A percentile compares a stretch with the other conserved stretches of the same genome.
Evolutionary conservation across 2,113 vertebrate genomes (phyloP).

Genomic region (Calyptomena viridis): DNA sequence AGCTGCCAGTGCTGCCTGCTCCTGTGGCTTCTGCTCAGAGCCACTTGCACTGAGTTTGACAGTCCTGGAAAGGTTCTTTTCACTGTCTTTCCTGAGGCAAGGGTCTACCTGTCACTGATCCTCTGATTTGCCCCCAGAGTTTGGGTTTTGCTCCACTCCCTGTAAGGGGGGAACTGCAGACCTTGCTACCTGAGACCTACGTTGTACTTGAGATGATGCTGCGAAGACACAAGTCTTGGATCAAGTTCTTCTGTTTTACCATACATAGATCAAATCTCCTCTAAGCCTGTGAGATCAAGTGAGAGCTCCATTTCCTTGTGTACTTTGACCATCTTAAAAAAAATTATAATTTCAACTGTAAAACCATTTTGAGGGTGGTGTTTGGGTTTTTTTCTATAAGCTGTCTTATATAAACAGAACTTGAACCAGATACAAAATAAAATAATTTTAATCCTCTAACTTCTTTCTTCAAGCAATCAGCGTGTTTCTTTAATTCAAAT

Average conservation of each 20-base stretch:
- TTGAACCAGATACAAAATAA: not conserved
- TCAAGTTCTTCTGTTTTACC: not conserved
- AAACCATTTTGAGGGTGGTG: not conserved
- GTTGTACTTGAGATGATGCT: not conserved
- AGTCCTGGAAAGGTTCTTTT: not conserved
- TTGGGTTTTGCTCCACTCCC: not conserved
- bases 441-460: not conserved
- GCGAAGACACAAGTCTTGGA: not conserved
- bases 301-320: not conserved
- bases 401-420: not conserved
- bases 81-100: not conserved
- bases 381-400: not conserved
- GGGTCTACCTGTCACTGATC: not conserved
- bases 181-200: not conserved
- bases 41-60: not conserved
- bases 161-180: not conserved
- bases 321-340: not conserved
- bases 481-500: slow-evolving; percentile 46
- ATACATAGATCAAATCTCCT: not conserved
- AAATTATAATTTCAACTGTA: not conserved
- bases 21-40: not conserved
- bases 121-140: not conserved
- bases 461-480: slow-evolving; percentile 29
- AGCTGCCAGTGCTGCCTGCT: not conserved
- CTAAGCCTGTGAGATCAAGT: not conserved